A percentile compares a stretch with the other conserved stretches of the same genome.
Conservation (phyloP, 2,113 vertebrate species). For the Empidonax traillii region DNA sequence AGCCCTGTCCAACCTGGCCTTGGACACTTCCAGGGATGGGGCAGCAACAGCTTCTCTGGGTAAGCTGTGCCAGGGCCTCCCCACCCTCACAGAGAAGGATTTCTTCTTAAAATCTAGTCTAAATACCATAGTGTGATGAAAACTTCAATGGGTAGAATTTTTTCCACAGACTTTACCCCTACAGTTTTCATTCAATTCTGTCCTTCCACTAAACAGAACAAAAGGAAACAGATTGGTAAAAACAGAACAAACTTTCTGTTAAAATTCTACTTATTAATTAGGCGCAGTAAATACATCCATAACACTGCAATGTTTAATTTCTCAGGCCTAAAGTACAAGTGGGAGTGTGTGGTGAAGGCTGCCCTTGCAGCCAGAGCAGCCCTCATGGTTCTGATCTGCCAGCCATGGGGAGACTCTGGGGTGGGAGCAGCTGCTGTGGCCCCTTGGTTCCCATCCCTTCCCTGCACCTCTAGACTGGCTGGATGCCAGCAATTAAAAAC, state of each 20-base stretch:
- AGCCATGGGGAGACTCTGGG: fast-evolving
- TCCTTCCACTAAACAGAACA: background rate
- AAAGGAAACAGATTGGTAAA: background rate
- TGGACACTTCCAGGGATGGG: background rate
- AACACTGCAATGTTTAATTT: background rate
- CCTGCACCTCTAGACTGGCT: background rate
- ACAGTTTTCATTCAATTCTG: background rate
- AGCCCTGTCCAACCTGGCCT: background rate
- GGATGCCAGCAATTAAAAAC: constrained; percentile 28
- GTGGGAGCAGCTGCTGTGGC: background rate
- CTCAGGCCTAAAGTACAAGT: background rate
- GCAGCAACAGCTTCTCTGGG: background rate
- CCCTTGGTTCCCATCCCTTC: background rate
- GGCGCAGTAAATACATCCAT: background rate
- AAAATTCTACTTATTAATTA: background rate
- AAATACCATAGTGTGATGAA: background rate
- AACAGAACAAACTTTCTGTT: background rate
- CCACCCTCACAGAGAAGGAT: background rate
- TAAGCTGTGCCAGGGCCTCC: background rate
- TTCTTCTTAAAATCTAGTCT: background rate
- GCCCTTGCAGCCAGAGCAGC: background rate
- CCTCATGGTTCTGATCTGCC: background rate
- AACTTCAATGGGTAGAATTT: background rate
- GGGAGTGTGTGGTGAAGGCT: background rate
- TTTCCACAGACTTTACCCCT: background rate